These are phyloP conservation scores for Drosophila mulleri DNA, from an alignment of 2,888 invertebrate species.

Conservation along the genomic window DNA sequence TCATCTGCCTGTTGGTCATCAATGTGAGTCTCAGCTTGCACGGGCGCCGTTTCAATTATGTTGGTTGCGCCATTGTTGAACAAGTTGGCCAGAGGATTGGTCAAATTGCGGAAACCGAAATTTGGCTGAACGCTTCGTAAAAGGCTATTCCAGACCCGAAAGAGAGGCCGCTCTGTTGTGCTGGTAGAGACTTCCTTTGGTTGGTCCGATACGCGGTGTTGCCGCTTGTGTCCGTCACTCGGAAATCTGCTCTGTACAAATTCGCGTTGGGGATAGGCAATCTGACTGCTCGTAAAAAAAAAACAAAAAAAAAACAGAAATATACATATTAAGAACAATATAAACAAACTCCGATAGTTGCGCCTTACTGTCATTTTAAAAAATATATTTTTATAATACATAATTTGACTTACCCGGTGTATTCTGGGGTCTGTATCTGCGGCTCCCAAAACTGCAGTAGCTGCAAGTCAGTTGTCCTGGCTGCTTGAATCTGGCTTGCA, in stretches of 20 bases:
- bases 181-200: conserved; percentile 34
- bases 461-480: conserved; percentile 27
- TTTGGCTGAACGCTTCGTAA: conserved; percentile 71
- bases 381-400: background rate
- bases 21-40: conserved; percentile 16
- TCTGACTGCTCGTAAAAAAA: conserved; percentile 6
- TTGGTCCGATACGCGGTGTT: conserved; percentile 21
- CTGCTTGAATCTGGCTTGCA: conserved; percentile 26
- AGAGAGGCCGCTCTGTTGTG: conserved; percentile 66
- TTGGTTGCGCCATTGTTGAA: conserved; percentile 70
- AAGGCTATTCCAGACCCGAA: conserved; percentile 76
- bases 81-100: conserved; percentile 73
- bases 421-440: background rate
- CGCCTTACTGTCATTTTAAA: no score
- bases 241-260: conserved; percentile 12
- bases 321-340: background rate
- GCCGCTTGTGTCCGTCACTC: conserved; percentile 42
- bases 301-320: background rate
- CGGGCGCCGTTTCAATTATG: conserved; percentile 67
- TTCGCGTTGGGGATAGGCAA: conserved; percentile 44
- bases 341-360: background rate
- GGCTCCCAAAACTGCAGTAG: conserved; percentile 34
- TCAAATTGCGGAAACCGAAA: conserved; percentile 73
- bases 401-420: conserved; percentile 33
- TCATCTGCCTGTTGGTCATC: conserved; percentile 8